Evolutionary conservation across 2,888 invertebrate species (phyloP), one percentile per base, ranked within the genome.

Genomic region (Xylocampa areola): DNA sequence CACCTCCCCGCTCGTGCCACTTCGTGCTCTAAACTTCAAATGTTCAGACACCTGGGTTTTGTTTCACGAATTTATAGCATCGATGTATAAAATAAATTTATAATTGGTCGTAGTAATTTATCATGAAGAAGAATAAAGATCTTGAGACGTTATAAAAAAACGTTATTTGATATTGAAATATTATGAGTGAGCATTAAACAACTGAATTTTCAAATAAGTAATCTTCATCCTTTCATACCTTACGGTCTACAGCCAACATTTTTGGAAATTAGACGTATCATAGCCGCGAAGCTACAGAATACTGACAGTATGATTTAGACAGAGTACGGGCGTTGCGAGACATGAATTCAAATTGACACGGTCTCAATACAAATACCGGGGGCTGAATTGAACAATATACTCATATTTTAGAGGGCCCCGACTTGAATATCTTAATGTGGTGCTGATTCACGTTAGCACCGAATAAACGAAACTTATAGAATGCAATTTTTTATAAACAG

Each of bases 291-390:
- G 55, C 44, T 39, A 64, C 64, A 71, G 73, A 68, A 76, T 64
- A 66, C 71, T 70, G 71, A 65, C 70, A 70, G 73, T 70, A 58
- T 75, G 80, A 82, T 84, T 85, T 80, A 82, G 76, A 68, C 68
- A 61, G 60, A 71, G 59, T 78, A 68, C 78, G 77, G 67, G 68
- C 49, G 59, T 44, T 43, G 41, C 84, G 79, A 75, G 83, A 77
- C 73, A 44, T 77, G 84, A 85, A 86, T 84, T 79, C 76, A 77
- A 82, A 86, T 83, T 65, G 80, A 73, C 75, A 62, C 53, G 44
- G 53, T 72, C 79, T 77, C 79, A 75, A 80, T 79, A 82, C 82
- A 79, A 82, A 79, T 73, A 82, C 62, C 57, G 49, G 61, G 60
- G 59, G 61, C 47, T 68, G 66, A 72, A 76, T 74, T 68, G 77